Evolutionary conservation across 2,888 invertebrate genomes (phyloP), one percentile per base, ranked within the genome.

Genomic region (Molanna angustata): DNA sequence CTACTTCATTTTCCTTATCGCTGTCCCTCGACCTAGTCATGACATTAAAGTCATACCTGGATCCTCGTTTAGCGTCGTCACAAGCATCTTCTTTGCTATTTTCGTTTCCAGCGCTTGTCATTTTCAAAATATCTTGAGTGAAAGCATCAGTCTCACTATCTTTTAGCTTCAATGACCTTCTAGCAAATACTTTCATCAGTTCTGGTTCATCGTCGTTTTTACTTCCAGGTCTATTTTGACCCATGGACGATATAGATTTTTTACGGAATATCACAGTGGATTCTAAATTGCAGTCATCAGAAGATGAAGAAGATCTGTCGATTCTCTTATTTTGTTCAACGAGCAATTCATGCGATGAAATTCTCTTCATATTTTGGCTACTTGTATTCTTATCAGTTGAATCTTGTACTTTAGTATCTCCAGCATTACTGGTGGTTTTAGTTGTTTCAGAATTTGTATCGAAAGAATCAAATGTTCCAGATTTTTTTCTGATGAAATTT

Each of bases 111-210:
- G 19, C 33, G 4, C 45, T 53, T 7, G 53, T 47, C 7, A 56
- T 46, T 22, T 75, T 72, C 1, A 80, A 70, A 31, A 81, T 78
- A 58, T 82, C 80, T 56, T 80, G 80, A 13, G 80, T 77, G 52
- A 85, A 70, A 35, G 70, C 71, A 52, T 82, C 82, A 1, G 75
- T 76, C 62, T 88, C 87, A 3, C 72, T 71, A 62, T 88, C 88
- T 71, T 86, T 87, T n/a, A 88, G 73, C 70, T 90, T 90, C 0
- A 90, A 71, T n/a, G 89, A 90, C 52, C 89, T 72, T 37, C 90
- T 73, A 0, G 89, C 89, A 65, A 90, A 90, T 0, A 90, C 90
- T 70, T 89, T 89, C 82, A 89, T 84, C 6, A 89, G 66, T 68
- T 89, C 89, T 0, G 89, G 88, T 66, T 88, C 86, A 27, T 86